Evolutionary conservation across 2,888 invertebrate genomes (phyloP).

Genomic region (Conops quadrifasciatus): DNA sequence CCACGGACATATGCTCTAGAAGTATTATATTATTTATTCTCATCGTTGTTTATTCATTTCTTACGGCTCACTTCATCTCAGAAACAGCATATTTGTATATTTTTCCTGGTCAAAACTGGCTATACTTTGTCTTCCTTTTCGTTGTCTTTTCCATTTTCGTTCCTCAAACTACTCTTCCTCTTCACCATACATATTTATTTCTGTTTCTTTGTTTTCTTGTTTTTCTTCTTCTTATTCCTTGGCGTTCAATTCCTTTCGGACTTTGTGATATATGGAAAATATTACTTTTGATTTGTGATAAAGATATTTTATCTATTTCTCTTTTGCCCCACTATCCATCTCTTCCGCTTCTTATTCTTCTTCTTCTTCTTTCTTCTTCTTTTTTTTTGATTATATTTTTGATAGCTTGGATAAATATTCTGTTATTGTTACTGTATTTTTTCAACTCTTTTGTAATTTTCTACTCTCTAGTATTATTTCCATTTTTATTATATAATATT

Average conservation of each 20-base stretch:
- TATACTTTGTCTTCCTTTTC: too few relatives aligned
- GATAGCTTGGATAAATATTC: background rate
- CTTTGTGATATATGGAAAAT: constrained; percentile 31
- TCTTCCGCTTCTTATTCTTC: too few relatives aligned
- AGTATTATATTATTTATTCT: constrained; percentile 27
- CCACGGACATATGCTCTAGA: constrained; percentile 12
- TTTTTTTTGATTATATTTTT: background rate
- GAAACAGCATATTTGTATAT: too few relatives aligned
- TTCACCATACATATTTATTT: background rate
- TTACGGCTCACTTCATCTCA: background rate
- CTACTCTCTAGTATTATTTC: background rate
- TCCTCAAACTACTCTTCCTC: too few relatives aligned
- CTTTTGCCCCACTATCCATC: too few relatives aligned
- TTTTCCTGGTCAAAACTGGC: too few relatives aligned
- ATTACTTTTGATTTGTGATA: constrained; percentile 28
- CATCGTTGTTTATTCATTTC: background rate
- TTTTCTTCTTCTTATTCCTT: background rate
- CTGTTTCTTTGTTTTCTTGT: background rate
- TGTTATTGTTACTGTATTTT: background rate
- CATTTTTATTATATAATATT: background rate
- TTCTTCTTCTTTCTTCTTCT: background rate
- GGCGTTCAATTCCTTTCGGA: background rate
- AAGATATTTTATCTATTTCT: background rate
- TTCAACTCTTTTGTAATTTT: too few relatives aligned
- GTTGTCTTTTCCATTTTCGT: too few relatives aligned